Percentiles rank a stretch among this genome's conserved stretches.
Evolutionary conservation across 2,888 invertebrate genomes (phyloP).

Genomic region (Gerosis bhagava): DNA sequence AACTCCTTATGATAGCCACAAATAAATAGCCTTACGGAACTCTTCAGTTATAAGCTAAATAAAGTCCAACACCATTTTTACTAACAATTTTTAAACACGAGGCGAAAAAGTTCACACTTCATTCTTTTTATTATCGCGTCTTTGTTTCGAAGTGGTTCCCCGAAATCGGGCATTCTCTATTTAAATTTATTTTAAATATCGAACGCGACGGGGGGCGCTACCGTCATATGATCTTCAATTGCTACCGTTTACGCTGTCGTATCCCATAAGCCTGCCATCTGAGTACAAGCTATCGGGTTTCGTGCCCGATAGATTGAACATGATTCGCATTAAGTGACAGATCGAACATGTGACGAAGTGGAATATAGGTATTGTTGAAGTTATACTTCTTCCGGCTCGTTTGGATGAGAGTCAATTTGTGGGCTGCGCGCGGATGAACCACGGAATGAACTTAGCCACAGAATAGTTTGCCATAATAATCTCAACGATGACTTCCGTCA

Average conservation of each 20-base stretch:
- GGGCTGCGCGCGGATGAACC: too few relatives aligned
- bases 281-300: constrained; percentile 57
- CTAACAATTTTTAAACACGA: too few relatives aligned
- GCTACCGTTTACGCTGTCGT: constrained; percentile 69
- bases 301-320: constrained; percentile 62
- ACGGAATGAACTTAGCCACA: too few relatives aligned
- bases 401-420: too few relatives aligned
- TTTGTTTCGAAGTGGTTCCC: constrained; percentile 35
- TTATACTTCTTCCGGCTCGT: too few relatives aligned
- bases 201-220: constrained; percentile 54
- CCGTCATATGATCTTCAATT: constrained; percentile 59
- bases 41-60: too few relatives aligned
- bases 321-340: constrained; percentile 44
- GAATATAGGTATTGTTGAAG: neutral
- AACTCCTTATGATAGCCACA: too few relatives aligned
- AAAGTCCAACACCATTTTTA: too few relatives aligned
- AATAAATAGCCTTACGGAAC: too few relatives aligned
- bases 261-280: constrained; percentile 42
- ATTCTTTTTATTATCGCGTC: constrained; percentile 19
- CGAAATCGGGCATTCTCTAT: constrained; percentile 41
- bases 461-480: too few relatives aligned
- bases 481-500: too few relatives aligned
- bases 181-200: constrained; percentile 41
- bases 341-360: constrained; percentile 29
- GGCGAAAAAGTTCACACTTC: constrained; percentile 37